These are phyloP conservation scores for Nesogale talazaci DNA, from an alignment of 2,113 vertebrate genomes.

Conservation along the genomic window DNA sequence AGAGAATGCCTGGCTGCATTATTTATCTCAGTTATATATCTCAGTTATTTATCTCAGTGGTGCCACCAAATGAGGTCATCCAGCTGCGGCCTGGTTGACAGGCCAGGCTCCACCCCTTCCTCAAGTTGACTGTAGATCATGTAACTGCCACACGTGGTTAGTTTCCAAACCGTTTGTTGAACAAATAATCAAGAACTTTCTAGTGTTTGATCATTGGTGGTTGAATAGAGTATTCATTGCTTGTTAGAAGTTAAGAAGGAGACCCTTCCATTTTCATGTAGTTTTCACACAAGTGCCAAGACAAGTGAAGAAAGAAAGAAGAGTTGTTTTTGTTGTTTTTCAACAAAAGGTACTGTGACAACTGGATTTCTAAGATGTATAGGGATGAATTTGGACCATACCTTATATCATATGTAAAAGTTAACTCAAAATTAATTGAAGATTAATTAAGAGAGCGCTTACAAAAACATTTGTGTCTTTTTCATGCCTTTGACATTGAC, in stretches of 20 bases:
- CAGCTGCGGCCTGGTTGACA: too few relatives aligned
- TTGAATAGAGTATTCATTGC: not conserved
- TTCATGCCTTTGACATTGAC: not conserved
- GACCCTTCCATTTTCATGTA: too few relatives aligned
- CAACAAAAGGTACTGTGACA: not conserved
- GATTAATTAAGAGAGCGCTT: not conserved
- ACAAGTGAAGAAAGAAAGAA: not conserved
- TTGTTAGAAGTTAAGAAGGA: not conserved
- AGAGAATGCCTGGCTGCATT: too few relatives aligned
- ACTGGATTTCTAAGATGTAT: not conserved
- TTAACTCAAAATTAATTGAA: not conserved
- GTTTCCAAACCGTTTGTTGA: slow-evolving; percentile 6
- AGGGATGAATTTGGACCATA: not conserved
- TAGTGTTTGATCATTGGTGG: not conserved
- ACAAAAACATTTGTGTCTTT: not conserved
- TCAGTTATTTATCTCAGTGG: too few relatives aligned
- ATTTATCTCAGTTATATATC: too few relatives aligned
- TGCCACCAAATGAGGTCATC: too few relatives aligned
- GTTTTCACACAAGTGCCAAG: too few relatives aligned
- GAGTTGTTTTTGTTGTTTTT: too few relatives aligned
- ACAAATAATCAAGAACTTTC: not conserved
- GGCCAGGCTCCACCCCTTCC: too few relatives aligned
- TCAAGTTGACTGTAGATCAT: too few relatives aligned
- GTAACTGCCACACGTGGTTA: too few relatives aligned
- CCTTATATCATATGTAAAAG: not conserved